These are phyloP conservation scores for Diploscapter pachys DNA, from an alignment of 1,140 invertebrate genomes.

Conservation along the genomic window DNA sequence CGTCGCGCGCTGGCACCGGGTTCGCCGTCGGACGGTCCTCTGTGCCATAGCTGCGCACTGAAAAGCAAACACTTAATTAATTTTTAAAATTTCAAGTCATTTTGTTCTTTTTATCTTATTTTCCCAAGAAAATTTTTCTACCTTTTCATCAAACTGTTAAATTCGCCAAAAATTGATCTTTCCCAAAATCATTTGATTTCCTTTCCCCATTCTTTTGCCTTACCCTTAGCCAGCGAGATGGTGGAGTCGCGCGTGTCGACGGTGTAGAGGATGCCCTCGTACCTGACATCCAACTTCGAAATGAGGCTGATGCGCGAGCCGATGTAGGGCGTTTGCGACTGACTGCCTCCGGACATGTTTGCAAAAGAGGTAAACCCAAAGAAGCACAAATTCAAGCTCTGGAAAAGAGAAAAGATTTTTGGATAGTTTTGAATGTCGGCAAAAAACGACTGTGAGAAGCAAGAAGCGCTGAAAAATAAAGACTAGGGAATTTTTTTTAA, in stretches of 20 bases:
- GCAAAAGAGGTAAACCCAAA: too few species aligned
- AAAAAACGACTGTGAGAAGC: too few species aligned
- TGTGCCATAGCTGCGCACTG: conserved; percentile 95
- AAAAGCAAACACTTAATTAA: conserved; percentile 3
- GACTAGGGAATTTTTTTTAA: too few species aligned
- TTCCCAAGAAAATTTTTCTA: neutral
- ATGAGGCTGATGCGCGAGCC: conserved; percentile 99
- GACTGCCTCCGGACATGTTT: conserved; percentile 1
- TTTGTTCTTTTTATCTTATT: neutral
- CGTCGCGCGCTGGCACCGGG: conserved; percentile 86
- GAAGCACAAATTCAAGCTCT: too few species aligned
- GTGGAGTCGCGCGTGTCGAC: conserved; percentile 77
- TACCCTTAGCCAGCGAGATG: conserved; percentile 94
- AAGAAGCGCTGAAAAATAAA: too few species aligned
- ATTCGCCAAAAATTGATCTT: conserved; percentile 18
- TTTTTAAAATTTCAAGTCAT: neutral
- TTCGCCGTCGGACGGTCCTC: conserved; percentile 89
- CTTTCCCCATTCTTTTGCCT: conserved; percentile 60
- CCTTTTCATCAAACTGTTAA: neutral
- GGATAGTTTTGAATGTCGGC: too few species aligned
- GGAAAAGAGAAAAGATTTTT: too few species aligned
- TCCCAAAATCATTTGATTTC: neutral
- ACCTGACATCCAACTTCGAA: conserved; percentile 97
- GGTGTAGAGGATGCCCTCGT: conserved; percentile 82
- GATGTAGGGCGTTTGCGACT: conserved; percentile 72